These are phyloP conservation scores for Callithrix jacchus DNA, from an alignment of 2,113 vertebrate genomes.

Conservation along the genomic window DNA sequence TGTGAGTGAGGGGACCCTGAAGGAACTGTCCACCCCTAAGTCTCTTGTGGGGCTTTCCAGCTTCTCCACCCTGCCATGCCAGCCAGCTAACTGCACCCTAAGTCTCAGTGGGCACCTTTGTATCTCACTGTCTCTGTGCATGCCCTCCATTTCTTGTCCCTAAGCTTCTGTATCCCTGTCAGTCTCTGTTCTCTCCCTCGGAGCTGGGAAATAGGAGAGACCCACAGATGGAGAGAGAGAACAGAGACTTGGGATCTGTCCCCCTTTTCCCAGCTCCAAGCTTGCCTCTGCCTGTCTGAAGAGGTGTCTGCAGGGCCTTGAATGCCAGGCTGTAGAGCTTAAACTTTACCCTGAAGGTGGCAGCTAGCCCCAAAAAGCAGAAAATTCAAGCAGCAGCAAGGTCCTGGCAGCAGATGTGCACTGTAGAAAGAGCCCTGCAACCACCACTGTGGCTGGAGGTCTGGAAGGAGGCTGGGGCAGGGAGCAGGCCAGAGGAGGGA, in stretches of 20 bases:
- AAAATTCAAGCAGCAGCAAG: neutral
- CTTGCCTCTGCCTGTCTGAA: neutral
- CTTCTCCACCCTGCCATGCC: neutral
- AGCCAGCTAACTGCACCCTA: accelerated
- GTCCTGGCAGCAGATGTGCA: neutral
- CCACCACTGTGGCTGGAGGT: neutral
- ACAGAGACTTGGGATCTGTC: neutral
- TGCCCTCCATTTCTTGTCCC: neutral
- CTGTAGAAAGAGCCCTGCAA: neutral
- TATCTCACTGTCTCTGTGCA: neutral
- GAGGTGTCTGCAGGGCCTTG: neutral
- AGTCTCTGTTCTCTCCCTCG: neutral
- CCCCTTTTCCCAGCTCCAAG: neutral
- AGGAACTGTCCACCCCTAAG: neutral
- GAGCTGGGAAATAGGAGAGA: no score
- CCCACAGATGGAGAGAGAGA: no score
- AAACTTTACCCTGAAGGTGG: neutral
- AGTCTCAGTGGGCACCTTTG: neutral
- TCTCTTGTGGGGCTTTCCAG: neutral
- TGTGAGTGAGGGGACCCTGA: neutral
- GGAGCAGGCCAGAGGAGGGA: neutral
- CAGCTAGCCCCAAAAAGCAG: neutral
- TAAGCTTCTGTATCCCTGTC: neutral
- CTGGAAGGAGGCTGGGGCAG: neutral
- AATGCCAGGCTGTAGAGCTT: neutral